phyloP scores from a whole-genome alignment of 2,113 vertebrate genomes.

The Empidonax alnorum region DNA sequence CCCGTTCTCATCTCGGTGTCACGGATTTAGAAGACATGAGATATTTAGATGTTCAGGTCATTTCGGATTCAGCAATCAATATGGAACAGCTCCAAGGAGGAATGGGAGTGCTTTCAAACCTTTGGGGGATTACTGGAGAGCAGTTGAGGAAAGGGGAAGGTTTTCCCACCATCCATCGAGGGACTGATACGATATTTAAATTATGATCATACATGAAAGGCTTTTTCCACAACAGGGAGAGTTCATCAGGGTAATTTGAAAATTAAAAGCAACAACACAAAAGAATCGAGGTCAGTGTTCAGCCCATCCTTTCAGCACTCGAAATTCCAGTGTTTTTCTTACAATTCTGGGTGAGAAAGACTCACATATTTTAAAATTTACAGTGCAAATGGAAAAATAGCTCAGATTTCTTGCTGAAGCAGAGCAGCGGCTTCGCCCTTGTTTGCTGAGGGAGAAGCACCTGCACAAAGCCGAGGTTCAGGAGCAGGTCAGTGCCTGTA shows the following conservation, averaged over 20 bases:
- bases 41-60: accelerated
- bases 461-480: neutral
- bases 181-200: neutral
- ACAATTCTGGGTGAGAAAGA: neutral
- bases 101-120: neutral
- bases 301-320: accelerated
- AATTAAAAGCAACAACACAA: neutral
- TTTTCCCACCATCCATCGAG: neutral
- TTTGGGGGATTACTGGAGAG: neutral
- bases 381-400: neutral
- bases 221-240: neutral
- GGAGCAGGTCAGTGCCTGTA: neutral
- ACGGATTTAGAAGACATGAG: neutral
- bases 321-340: neutral
- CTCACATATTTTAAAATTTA: accelerated
- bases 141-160: neutral
- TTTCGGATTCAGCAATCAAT: neutral
- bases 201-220: neutral
- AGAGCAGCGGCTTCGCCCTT: neutral
- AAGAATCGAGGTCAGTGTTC: accelerated
- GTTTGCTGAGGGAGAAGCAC: neutral
- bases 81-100: neutral
- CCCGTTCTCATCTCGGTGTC: neutral
- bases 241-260: neutral
- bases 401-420: neutral